Conservation (phyloP, 2,888 invertebrate species). For the Endotricha flammealis region DNA sequence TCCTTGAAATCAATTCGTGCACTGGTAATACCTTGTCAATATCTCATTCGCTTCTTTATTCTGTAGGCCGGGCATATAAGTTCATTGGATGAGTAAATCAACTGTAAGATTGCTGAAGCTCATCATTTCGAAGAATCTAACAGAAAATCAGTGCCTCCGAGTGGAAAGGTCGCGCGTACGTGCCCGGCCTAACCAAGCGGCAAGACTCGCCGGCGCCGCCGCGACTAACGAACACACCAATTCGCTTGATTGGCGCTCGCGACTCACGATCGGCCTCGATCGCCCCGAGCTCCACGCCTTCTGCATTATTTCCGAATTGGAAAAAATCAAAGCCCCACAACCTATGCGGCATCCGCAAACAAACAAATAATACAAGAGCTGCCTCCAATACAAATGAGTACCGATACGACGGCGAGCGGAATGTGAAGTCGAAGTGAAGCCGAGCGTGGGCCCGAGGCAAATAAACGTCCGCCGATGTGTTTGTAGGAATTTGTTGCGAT, state of each 20-base stretch:
- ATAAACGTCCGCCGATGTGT: slow-evolving; percentile 72
- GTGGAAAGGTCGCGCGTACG: slow-evolving; percentile 73
- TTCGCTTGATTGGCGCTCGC: slow-evolving; percentile 63
- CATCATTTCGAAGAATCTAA: slow-evolving; percentile 51
- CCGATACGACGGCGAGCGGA: slow-evolving; percentile 64
- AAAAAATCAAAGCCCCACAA: slow-evolving; percentile 73
- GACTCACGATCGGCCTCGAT: slow-evolving; percentile 37
- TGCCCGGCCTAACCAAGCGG: slow-evolving; percentile 66
- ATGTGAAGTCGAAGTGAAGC: slow-evolving; percentile 60
- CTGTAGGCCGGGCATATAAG: too few relatives aligned
- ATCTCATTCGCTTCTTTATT: too few relatives aligned
- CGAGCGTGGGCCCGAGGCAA: slow-evolving; percentile 66
- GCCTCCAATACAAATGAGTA: slow-evolving; percentile 74
- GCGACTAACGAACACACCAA: slow-evolving; percentile 51
- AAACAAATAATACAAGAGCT: slow-evolving; percentile 73
- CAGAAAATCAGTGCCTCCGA: slow-evolving; percentile 70
- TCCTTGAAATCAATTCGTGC: too few relatives aligned
- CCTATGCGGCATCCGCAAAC: slow-evolving; percentile 71
- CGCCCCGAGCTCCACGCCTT: slow-evolving; percentile 59
- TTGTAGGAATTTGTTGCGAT: slow-evolving; percentile 70
- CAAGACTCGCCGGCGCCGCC: slow-evolving; percentile 42
- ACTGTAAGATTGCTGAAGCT: slow-evolving; percentile 52
- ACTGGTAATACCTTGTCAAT: too few relatives aligned
- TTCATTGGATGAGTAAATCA: slow-evolving; percentile 47
- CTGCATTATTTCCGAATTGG: slow-evolving; percentile 72